Conservation (phyloP, 2,113 vertebrate species). For the Alethe diademata region DNA sequence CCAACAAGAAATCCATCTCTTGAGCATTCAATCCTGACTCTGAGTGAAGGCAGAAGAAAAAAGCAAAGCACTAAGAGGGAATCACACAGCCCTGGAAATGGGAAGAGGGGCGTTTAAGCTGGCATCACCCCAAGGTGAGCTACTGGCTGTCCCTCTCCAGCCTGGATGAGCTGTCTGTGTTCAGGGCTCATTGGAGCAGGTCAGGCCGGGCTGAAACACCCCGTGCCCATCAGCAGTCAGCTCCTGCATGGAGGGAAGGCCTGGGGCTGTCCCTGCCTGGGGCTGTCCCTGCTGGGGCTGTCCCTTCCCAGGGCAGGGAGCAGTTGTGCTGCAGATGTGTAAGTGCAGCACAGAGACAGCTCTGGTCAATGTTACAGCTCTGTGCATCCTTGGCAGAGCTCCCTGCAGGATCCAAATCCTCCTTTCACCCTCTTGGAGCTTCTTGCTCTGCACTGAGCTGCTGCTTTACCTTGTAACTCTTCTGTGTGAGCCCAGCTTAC, state of each 20-base stretch:
- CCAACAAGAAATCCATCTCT: no score
- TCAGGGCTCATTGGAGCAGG: not conserved
- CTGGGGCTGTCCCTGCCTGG: not conserved
- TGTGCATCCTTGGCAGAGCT: not conserved
- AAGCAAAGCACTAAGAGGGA: not conserved
- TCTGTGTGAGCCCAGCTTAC: no score
- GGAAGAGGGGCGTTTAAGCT: not conserved
- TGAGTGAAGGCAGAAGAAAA: no score
- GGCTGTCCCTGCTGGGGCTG: not conserved
- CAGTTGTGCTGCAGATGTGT: accelerated
- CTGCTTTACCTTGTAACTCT: accelerated
- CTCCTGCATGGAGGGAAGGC: accelerated
- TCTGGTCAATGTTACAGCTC: accelerated
- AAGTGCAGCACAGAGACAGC: not conserved
- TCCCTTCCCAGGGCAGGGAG: accelerated
- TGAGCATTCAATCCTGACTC: no score
- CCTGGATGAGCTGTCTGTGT: not conserved
- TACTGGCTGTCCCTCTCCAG: not conserved
- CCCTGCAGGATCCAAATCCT: not conserved
- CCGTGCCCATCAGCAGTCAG: accelerated
- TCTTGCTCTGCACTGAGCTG: accelerated
- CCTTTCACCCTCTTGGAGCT: not conserved
- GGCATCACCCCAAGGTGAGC: not conserved
- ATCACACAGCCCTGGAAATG: not conserved
- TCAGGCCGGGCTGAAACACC: not conserved